Evolutionary conservation across 2,888 invertebrate species (phyloP), one percentile per base, ranked within the genome.

Genomic region (Bembecia ichneumoniformis): DNA sequence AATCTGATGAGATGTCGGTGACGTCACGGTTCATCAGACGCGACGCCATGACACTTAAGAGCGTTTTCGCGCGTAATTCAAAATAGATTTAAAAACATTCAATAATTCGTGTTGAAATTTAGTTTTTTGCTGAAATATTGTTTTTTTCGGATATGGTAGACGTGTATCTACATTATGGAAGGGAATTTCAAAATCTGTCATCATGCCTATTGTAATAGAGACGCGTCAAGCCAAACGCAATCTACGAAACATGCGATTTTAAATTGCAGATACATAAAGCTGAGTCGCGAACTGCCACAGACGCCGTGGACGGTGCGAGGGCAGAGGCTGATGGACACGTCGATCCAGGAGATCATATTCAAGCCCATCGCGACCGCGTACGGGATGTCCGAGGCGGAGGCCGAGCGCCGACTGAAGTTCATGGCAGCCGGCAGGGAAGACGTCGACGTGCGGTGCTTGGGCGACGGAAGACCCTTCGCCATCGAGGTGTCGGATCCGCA

Each of bases 391-490:
- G 52, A 57, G 0, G 74, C 71, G 28, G 77, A 77, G 17, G 57
- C 57, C 9, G 81, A 77, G 36, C 65, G 66, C 40, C 64, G 77
- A 28, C 77, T 91, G n/a, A 94, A 93, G 68, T 96, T 98, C 81
- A 91, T 94, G 58, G 91, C 97, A 2, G 97, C 98, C 49, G 98
- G 99, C 0, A 88, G 99, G 40, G 99, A 99, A 82, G 99, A 99
- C 82, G 96, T 98, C 0, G 99, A 99, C 82, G 99, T 99, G 0
- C 88, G 97, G 51, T 98, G 96, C 81, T 81, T 99, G 53, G 96
- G 97, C 1, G 88, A 91, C 52, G 99, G 99, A 0, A 86, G 99
- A 7, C 99, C 99, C 0, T 99, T 99, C 84, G 94, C 95, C 1
- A 82, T 98, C 0, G 97, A 98, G 88, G 89, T 96, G 28, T 62